Conservation (phyloP, 2,888 invertebrate genomes). For the Desoria tigrina region DNA sequence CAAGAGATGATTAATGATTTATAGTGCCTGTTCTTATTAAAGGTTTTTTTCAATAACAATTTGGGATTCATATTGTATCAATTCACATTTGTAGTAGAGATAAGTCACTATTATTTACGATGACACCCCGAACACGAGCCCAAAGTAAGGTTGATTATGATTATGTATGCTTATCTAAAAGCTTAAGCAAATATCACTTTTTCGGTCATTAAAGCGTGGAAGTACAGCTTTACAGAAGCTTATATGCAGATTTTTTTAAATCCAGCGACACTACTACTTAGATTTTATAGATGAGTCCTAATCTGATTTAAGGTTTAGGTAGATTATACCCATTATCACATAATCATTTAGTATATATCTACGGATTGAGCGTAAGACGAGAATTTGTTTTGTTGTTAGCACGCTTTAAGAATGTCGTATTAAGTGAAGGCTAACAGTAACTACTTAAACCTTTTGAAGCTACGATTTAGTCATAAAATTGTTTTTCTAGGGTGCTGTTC, state of each 20-base stretch:
- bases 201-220: background rate
- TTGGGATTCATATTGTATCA: too few relatives aligned
- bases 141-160: background rate
- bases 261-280: background rate
- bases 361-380: background rate
- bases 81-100: background rate
- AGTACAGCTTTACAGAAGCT: background rate
- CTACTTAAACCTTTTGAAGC: too few relatives aligned
- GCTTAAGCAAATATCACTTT: conserved; percentile 9
- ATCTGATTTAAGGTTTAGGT: conserved; percentile 8
- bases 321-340: conserved; percentile 10
- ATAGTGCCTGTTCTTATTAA: conserved; percentile 38
- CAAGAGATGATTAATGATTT: conserved; percentile 38
- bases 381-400: too few relatives aligned
- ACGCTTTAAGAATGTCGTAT: too few relatives aligned
- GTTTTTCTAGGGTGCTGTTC: too few relatives aligned
- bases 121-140: conserved; percentile 10
- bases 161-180: conserved; percentile 7
- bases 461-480: too few relatives aligned
- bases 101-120: conserved; percentile 4
- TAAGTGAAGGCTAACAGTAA: too few relatives aligned
- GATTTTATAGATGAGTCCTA: background rate
- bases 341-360: conserved; percentile 10
- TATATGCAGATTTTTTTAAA: conserved; percentile 1
- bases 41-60: conserved; percentile 19